Evolutionary conservation across 2,888 invertebrate species (phyloP).

Genomic region (Drosophila picticornis): DNA sequence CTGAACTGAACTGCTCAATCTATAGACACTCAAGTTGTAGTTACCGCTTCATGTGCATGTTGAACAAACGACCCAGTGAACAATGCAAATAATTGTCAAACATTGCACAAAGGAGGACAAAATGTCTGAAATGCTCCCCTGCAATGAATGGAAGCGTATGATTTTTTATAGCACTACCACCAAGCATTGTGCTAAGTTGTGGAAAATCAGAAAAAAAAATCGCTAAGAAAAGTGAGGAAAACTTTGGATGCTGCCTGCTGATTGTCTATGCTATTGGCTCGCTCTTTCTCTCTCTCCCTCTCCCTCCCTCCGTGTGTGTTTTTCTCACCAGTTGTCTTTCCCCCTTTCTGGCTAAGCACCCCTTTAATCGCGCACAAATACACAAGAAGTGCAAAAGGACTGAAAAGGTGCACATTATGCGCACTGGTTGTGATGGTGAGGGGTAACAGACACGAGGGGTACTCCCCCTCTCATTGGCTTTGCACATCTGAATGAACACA

Average conservation of each 20-base stretch:
- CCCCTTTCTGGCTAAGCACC: constrained; percentile 43
- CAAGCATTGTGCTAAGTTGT: constrained; percentile 66
- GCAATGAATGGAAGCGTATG: constrained; percentile 69
- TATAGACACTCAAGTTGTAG: constrained; percentile 73
- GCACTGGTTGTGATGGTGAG: neutral
- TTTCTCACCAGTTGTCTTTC: neutral
- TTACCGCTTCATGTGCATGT: constrained; percentile 78
- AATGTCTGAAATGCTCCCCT: constrained; percentile 1
- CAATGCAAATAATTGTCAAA: constrained; percentile 82
- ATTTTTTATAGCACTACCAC: constrained; percentile 69
- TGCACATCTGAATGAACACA: constrained; percentile 76
- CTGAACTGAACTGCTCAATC: constrained; percentile 39
- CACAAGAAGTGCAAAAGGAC: constrained; percentile 47
- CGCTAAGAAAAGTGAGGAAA: constrained; percentile 32
- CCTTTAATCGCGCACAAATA: constrained; percentile 72
- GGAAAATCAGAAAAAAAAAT: constrained; percentile 35
- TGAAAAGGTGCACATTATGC: constrained; percentile 62
- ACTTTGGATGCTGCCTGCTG: constrained; percentile 44
- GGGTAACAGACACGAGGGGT: neutral
- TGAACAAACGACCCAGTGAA: constrained; percentile 74
- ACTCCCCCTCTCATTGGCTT: constrained; percentile 68
- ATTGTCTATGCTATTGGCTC: constrained; percentile 59
- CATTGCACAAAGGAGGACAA: constrained; percentile 58
- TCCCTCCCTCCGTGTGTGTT: neutral
- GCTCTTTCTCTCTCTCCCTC: too few relatives aligned